Evolutionary conservation across 2,797 vertebrate species (phyloP), one percentile per base, ranked within the genome.

Genomic region (Jordanella pulchra): DNA sequence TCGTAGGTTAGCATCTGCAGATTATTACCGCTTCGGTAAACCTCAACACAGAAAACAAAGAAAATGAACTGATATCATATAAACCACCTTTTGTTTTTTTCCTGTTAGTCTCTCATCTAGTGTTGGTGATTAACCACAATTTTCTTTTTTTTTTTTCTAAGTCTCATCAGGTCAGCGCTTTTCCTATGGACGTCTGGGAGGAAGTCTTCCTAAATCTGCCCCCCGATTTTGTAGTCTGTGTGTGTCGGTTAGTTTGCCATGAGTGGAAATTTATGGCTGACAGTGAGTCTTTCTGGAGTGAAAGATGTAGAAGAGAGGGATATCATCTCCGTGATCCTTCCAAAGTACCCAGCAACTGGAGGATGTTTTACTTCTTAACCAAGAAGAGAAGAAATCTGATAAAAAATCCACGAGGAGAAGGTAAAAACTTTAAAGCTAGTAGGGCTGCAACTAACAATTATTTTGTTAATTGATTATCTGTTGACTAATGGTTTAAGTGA

Each of bases 181-280:
- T 97, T 12, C 96, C 96, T 0, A 86, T 94, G 15, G 93, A 93
- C 1, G 91, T 95, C 12, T 70, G 97, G 73, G 94, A 97, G 87
- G 96, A 97, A 86, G 90, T 99, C 70, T 92, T 98, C 47, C 91
- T 93, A 1, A 89, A 93, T 44, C 77, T 98, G 0, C 96, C 97
- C 0, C 89, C 88, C 1, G 23, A 75, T 6, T 90, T 96, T 0
- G 93, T 98, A 83, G 80, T 97, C 7, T 1, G 42, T 15, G 21
- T 35, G 39, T 97, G 96, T 84, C 91, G 95, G 0, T 86, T 89
- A 0, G 96, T 98, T 50, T 96, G 96, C 80, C 64, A 15, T 1
- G 91, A 93, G 7, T 99, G 97, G 97, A 93, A 93, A 0, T 88
- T 94, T 13, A 84, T 96, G 84, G 94, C 95, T 0, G 95, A 98